phyloP scores from a whole-genome alignment of 2,888 invertebrate species.

The Trachelus tabidus region DNA sequence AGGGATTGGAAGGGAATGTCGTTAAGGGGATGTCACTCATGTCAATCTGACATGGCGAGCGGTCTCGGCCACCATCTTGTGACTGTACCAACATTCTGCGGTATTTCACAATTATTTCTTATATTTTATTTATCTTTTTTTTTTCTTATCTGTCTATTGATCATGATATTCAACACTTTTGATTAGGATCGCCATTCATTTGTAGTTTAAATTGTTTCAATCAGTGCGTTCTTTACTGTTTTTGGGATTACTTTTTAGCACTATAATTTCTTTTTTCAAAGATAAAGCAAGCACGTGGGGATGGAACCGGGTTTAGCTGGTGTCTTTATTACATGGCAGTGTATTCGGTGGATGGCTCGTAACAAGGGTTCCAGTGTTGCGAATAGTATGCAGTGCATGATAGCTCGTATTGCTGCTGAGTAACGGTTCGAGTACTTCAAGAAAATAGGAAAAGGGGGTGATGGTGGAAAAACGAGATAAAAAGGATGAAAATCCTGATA shows the following conservation, averaged over 20 bases:
- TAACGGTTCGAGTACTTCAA: no score
- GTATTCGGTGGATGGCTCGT: not conserved
- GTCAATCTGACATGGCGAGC: slow-evolving; percentile 59
- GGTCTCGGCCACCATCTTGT: slow-evolving; percentile 50
- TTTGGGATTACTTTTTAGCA: not conserved
- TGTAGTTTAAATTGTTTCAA: not conserved
- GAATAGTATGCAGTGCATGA: no score
- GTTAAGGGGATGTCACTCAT: slow-evolving; percentile 65
- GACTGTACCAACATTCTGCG: not conserved
- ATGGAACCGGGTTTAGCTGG: not conserved
- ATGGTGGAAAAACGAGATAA: not conserved
- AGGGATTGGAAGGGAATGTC: slow-evolving; percentile 63
- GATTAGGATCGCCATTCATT: not conserved
- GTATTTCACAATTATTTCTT: not conserved
- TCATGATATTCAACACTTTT: not conserved
- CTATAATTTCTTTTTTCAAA: not conserved
- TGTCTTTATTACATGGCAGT: not conserved
- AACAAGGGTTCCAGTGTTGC: not conserved
- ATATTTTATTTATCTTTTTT: not conserved
- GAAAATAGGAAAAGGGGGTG: not conserved
- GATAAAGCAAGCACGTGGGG: not conserved
- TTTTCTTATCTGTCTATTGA: not conserved
- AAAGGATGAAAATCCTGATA: not conserved
- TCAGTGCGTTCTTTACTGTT: not conserved
- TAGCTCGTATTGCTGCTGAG: not conserved